Base-by-base conservation (phyloP, 2,797 vertebrate genomes). In the Orestias chungarensis region DNA sequence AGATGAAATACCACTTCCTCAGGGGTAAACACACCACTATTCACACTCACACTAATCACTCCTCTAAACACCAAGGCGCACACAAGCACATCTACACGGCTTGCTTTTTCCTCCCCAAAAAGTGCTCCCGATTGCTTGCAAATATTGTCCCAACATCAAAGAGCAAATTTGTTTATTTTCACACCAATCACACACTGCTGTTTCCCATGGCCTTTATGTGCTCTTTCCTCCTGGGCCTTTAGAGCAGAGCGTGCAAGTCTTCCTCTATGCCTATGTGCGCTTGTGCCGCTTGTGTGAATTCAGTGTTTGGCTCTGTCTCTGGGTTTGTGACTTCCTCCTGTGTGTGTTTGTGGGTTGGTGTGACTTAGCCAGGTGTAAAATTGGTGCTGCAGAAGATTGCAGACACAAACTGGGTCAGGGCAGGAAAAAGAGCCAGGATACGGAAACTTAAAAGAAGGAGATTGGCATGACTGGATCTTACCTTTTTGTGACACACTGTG, bases 1-100 rank as follows among this genome's bases (percentile, higher is more conserved):
- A 93, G 92, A 93, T 92, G 90, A 93, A 91, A 91, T 88, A 88
- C 82, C 81, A 88, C 76, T 74, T 86, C 92, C 90, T 91, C 86
- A 88, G 91, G 92, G 91, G 75, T 93, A 93, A 93, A 93, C 90
- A 93, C 86, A 92, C 88, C 89, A 89, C 81, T 9, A 73, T 88
- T 88, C 85, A 86, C 80, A 73, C 86, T 74, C 73, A 57, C 82
- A 80, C 78, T 71, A 73, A 74, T 82, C 14, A 10, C 85, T 77
- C 75, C 65, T 71, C 67, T 73, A 66, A 57, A 69, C 72, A 68
- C 65, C 64, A 18, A 55, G 29, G 49, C 12, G 38, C 55, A 78
- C 76, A 64, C 59, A 29, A 4, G 73, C 20, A 74, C 66, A 82
- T 70, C 49, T 74, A 71, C 75, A 81, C 73, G 33, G 70, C 68